Percentiles rank a stretch among this genome's conserved stretches.
These are phyloP conservation scores for Callyntrura guangdongensis DNA, from an alignment of 2,888 invertebrate species.

Conservation along the genomic window DNA sequence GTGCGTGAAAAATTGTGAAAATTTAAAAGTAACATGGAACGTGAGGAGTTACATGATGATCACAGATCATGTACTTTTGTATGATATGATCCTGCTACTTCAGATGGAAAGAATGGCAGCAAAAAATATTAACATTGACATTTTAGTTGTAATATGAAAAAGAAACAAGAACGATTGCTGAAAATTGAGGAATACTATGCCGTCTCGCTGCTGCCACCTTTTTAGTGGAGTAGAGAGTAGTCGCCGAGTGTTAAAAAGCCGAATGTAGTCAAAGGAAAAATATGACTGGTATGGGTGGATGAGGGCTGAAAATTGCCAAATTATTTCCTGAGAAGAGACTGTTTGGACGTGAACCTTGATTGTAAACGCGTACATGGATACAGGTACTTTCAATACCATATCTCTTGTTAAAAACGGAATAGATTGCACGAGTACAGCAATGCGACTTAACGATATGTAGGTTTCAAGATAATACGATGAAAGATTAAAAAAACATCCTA, in stretches of 20 bases:
- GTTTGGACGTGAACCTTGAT: background rate
- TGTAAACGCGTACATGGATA: background rate
- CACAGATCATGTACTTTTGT: slow-evolving; percentile 5
- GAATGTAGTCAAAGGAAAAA: background rate
- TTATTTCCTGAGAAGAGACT: slow-evolving; percentile 6
- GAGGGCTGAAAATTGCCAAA: background rate
- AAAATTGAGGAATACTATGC: too few species aligned
- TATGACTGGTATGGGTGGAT: background rate
- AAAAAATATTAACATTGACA: slow-evolving; percentile 14
- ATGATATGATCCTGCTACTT: background rate
- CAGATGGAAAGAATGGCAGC: slow-evolving; percentile 23
- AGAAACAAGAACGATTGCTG: too few species aligned
- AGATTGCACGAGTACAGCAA: too few species aligned
- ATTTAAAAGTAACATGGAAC: slow-evolving; percentile 26
- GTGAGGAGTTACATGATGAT: slow-evolving; percentile 69
- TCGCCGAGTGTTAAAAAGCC: background rate
- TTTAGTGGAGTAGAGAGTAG: too few species aligned
- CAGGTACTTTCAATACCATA: background rate
- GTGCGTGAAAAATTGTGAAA: slow-evolving; percentile 73
- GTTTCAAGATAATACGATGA: too few species aligned
- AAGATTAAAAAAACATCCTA: too few species aligned
- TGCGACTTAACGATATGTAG: too few species aligned
- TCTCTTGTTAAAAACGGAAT: too few species aligned
- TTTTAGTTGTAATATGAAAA: background rate
- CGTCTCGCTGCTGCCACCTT: too few species aligned